Base-by-base conservation (phyloP, 2,888 invertebrate species). In the Metacarcinus magister region DNA sequence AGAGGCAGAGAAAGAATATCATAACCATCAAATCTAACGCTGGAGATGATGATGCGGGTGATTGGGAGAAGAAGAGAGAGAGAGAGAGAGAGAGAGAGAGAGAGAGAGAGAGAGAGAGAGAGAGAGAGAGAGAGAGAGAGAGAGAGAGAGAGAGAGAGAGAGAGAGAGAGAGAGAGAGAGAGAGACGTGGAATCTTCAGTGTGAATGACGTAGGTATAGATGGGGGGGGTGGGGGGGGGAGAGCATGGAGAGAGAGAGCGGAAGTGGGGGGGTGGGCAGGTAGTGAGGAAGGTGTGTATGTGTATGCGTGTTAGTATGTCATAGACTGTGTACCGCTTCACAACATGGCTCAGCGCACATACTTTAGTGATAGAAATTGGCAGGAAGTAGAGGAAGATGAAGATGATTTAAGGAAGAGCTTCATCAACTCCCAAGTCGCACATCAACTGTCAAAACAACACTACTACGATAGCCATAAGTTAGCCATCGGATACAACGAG, bases 401-500 rank as follows among this genome's bases (percentile, higher is more conserved):
- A 10, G 82, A 82, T 5, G 82, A 82, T 28, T 5, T 23, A 67
- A n/a, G 5, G 23, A 10, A 23, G 4, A 16, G 23, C 5, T 8
- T 16, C 67, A n/a, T n/a, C 10, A n/a, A 5, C n/a, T 19, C 67
- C n/a, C 19, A 67, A 67, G 67, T 67, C 44, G 44, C 82, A 43
- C 19, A 94, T 28, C 94, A 44, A 16, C 19, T 94, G 23, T 43
- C 60, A 7, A 32, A 10, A 10, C 75, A 94, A 46, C 44, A 87
- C 1, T 94, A 46, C 32, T 94, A 94, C 19, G 75, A 32, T n/a
- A 94, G 94, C 87, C 19, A 28, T 32, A 87, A 54, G 87, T 94
- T 87, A 28, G 94, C 89, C 46, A 82, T 94, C 32, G 94, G 94
- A 8, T 94, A 94, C 48, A 46, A 48, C 1, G 89, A 94, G 23